Evolutionary conservation across 2,113 vertebrate species (phyloP), one percentile per base, ranked within the genome.

Genomic region (Burhinus bistriatus): DNA sequence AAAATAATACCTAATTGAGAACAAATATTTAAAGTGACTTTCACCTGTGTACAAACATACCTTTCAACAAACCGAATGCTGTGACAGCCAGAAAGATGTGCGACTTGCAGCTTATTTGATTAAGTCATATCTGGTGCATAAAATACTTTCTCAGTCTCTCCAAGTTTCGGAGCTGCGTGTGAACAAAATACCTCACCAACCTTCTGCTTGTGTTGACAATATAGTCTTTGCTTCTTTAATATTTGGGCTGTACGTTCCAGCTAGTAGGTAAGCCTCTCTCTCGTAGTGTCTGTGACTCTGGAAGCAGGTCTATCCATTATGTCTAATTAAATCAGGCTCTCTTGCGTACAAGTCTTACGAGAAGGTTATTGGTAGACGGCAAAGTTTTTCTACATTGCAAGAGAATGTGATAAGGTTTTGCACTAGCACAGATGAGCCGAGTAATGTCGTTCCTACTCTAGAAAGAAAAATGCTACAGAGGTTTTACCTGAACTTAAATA

Each of bases 1-100:
- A 89, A 95, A 95, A 78, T 61, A 91, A 96, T 69, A 42, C 49
- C 32, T 87, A 61, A 86, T 71, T 1, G 1, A 88, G 81, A 68
- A 32, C 84, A 97, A 94, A 95, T 96, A 96, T 71, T 95, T 54
- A 25, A 88, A 81, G 70, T 89, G 40, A 92, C 47, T 96, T 95
- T 58, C 69, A 87, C n/a, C 40, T 82, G 40, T 29, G 44, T 79
- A 84, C 61, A 90, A 71, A 27, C 18, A 58, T 18, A 90, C 87
- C 78, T 94, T 89, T 70, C 51, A 83, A 88, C 77, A 92, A 68
- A 69, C 38, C 6, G 3, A 81, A 29, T 0, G 2, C 30, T 80
- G 42, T 21, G 19, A 59, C 52, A 90, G 62, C 6, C 38, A 71
- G 61, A 26, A 89, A 82, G 90, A 73, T 36, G 57, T 62, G 40